phyloP scores from a whole-genome alignment of 2,888 invertebrate species.

The Augiades crinisus region DNA sequence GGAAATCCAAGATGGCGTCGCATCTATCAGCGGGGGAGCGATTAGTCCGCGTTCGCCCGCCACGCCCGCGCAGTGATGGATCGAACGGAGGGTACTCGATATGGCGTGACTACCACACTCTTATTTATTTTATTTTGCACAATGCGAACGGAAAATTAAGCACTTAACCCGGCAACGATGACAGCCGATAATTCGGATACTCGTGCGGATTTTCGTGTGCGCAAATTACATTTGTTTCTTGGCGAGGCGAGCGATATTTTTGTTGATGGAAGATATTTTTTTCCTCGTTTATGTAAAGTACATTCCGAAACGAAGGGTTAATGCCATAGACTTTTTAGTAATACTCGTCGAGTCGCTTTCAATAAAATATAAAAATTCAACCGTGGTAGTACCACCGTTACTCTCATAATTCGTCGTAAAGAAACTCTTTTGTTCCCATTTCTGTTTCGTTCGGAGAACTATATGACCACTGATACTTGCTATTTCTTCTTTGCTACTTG shows the following conservation, averaged over 20 bases:
- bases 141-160: slow-evolving; percentile 26
- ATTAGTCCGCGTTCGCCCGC: slow-evolving; percentile 53
- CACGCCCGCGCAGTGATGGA: slow-evolving; percentile 55
- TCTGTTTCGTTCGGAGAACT: too few relatives aligned
- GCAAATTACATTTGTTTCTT: slow-evolving; percentile 7
- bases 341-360: too few relatives aligned
- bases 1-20: slow-evolving; percentile 62
- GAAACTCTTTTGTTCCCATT: too few relatives aligned
- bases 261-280: too few relatives aligned
- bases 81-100: slow-evolving; percentile 39
- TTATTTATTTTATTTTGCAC: slow-evolving; percentile 37
- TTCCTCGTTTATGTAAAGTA: too few relatives aligned
- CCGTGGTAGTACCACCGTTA: too few relatives aligned
- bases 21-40: slow-evolving; percentile 58
- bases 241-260: slow-evolving; percentile 1
- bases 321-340: too few relatives aligned
- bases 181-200: slow-evolving; percentile 24
- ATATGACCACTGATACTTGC: too few relatives aligned
- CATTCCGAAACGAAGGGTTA: too few relatives aligned
- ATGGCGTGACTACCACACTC: slow-evolving; percentile 35
- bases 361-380: too few relatives aligned
- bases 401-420: too few relatives aligned
- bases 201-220: slow-evolving; percentile 9
- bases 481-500: too few relatives aligned
- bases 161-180: slow-evolving; percentile 23